phyloP scores from a whole-genome alignment of 2,113 vertebrate genomes.

The Phalacrocorax brasilianus region DNA sequence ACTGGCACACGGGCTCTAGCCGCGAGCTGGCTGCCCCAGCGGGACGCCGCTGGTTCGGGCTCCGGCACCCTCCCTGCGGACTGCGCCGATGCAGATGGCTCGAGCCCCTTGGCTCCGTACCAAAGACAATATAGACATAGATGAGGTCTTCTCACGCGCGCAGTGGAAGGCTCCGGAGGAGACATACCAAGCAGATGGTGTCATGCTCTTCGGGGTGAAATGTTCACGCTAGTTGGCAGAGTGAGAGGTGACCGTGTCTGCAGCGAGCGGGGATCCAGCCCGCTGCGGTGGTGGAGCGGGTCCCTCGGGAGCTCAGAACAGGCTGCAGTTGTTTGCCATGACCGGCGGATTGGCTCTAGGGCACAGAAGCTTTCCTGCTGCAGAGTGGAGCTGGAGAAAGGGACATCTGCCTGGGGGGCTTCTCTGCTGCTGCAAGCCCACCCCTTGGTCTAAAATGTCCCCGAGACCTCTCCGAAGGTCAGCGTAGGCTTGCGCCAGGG shows the following conservation, averaged over 20 bases:
- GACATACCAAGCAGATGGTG: background rate
- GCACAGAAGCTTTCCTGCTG: background rate
- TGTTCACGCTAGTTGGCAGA: background rate
- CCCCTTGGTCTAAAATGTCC: background rate
- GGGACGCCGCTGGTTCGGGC: background rate
- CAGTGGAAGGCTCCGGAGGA: background rate
- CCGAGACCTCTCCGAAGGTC: background rate
- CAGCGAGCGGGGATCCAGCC: background rate
- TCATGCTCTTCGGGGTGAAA: background rate
- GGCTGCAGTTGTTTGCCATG: background rate
- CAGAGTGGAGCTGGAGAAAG: background rate
- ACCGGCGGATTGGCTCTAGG: background rate
- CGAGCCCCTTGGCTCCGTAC: background rate
- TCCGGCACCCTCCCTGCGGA: background rate
- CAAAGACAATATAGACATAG: background rate
- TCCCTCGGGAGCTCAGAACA: background rate
- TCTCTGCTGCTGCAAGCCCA: background rate
- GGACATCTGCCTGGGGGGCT: background rate
- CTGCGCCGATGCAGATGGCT: background rate
- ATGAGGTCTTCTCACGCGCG: background rate
- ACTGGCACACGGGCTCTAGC: background rate
- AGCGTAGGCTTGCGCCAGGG: background rate
- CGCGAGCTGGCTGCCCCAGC: rapidly evolving
- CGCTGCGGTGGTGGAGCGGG: background rate
- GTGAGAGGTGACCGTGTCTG: background rate